Evolutionary conservation across 2,113 vertebrate genomes (phyloP), one percentile per base, ranked within the genome.

Genomic region (Ptilorrhoa leucosticta): DNA sequence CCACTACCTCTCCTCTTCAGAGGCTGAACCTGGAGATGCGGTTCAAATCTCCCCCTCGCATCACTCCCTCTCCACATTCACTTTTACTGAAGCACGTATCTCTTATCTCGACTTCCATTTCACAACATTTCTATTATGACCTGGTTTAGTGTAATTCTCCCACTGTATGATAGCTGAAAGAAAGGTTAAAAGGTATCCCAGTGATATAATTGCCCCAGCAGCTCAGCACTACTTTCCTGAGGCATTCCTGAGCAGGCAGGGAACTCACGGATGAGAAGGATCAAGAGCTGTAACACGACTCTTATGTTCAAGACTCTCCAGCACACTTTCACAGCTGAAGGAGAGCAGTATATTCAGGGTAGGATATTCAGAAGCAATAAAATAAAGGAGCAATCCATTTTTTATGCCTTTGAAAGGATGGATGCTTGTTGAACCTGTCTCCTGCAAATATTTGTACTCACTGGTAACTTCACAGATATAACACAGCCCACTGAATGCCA

Each of bases 401-500:
- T 83, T 78, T 27, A 47, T 33, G 24, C 26, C 31, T 89, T 92
- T 60, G 33, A 40, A 71, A 72, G 58, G 47, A 81, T 6, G 15
- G 64, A 73, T 79, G 30, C 26, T 72, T 5, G 2, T 19, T 72
- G 71, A 84, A 57, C 8, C 20, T 18, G 39, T 27, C 9, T 63
- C 33, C 63, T 85, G 37, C 31, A 89, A 94, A 89, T 75, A 79
- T 33, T 82, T 56, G 53, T 87, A 37, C 28, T 83, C 57, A 42
- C 20, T 0, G 0, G 27, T 37, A 75, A 45, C 27, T 72, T 57
- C 45, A 39, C 13, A n/a, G 61, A 6, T 65, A 14, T 2, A 56
- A 13, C 26, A 42, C 33, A 65, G 37, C 13, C 45, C 5, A 1
- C 0, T n/a, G 20, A 83, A 53, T 0, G 0, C 45, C 63, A 39